These are phyloP conservation scores for Spodoptera picta DNA, from an alignment of 2,888 invertebrate species.

Conservation along the genomic window DNA sequence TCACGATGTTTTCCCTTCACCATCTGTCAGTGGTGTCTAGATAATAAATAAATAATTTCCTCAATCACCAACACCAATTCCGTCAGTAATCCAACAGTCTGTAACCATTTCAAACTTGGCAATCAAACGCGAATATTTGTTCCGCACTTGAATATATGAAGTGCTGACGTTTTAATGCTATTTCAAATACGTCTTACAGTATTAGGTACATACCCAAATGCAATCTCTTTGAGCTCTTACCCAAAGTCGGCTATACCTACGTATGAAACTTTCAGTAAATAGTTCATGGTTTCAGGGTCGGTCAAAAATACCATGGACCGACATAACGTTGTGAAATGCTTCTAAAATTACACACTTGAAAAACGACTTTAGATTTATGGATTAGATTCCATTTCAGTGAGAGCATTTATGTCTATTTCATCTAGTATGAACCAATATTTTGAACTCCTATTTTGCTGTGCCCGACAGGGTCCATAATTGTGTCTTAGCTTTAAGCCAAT, in stretches of 20 bases:
- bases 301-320: constrained; percentile 1
- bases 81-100: not conserved
- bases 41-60: no score
- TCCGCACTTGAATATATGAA: constrained; percentile 30
- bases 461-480: no score
- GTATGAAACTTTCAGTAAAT: no score
- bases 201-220: not conserved
- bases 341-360: not conserved
- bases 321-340: not conserved
- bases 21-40: no score
- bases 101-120: constrained; percentile 34
- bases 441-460: no score
- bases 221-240: constrained; percentile 8
- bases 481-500: no score
- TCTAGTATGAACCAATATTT: no score
- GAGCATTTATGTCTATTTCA: not conserved
- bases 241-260: not conserved
- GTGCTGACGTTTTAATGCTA: constrained; percentile 24
- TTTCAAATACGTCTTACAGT: constrained; percentile 18
- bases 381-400: not conserved
- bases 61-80: no score
- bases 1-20: no score
- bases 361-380: not conserved
- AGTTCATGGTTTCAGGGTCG: not conserved
- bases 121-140: constrained; percentile 26